Conservation (phyloP, 2,888 invertebrate genomes). For the Mimas tiliae region DNA sequence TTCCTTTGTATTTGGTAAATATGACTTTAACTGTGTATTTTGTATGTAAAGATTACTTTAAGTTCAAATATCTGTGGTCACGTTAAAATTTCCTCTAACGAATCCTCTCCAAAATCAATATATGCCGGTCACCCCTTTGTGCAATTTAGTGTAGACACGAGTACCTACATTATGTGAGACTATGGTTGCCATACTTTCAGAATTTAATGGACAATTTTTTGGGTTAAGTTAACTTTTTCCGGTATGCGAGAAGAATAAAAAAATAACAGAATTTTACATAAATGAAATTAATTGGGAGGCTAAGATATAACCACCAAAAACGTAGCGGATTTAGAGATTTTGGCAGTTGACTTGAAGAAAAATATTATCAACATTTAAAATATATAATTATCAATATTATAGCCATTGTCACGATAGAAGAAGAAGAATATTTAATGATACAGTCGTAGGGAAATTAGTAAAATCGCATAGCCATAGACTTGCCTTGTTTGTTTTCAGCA, state of each 20-base stretch:
- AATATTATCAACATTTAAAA: no score
- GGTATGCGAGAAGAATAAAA: neutral
- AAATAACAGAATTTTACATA: neutral
- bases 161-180: neutral
- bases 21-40: neutral
- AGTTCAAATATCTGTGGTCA: neutral
- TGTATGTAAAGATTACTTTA: neutral
- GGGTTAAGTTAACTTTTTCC: no score
- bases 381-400: no score
- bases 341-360: no score
- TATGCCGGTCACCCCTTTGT: conserved; percentile 20
- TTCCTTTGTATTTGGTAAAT: neutral
- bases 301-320: no score
- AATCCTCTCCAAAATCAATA: conserved; percentile 16
- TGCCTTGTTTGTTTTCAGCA: no score
- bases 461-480: no score
- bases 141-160: conserved; percentile 22
- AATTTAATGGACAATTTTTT: neutral
- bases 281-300: neutral
- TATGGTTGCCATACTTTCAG: neutral
- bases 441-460: no score
- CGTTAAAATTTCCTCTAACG: conserved; percentile 11
- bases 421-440: no score
- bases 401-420: no score
- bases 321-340: no score